Base-by-base conservation (phyloP, 2,888 invertebrate species). In the Pyrgus malvae region DNA sequence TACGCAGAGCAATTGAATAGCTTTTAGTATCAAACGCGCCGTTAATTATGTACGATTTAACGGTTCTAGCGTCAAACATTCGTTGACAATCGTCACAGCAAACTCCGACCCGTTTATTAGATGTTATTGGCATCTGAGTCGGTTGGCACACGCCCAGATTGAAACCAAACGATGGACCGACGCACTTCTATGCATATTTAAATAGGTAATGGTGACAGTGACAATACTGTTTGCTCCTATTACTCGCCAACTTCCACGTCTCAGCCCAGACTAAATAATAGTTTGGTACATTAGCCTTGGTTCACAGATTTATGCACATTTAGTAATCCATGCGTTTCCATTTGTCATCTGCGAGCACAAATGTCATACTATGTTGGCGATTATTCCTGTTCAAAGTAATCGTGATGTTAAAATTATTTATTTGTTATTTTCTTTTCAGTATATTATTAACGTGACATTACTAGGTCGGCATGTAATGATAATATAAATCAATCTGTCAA, bases 71-170 rank as follows among this genome's bases (percentile, higher is more conserved):
- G 19, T 25, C 31, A 46, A 59, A 40, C 41, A 7, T 37, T 29
- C 40, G 49, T 55, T 46, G 57, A 55, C 50, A 58, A 45, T 50
- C 57, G 48, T 62, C 29, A 41, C 48, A 25, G 42, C 49, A 54
- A 57, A 56, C 27, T 56, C 62, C 72, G 74, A 75, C 68, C 69
- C 63, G 56, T 66, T 64, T 69, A 72, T 50, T 70, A 69, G 60
- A 58, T 64, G 67, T 66, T 66, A 71, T 74, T 76, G 71, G 74
- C 71, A 66, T 64, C 60, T 58, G 61, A 64, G 58, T 64, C 68
- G 70, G 63, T 67, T 83, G 82, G 83, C 82, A 69, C 40, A 1
- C 42, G 21, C 62, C 83, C 83, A 82, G 71, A 72, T 69, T 66
- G 64, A 65, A 73, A 72, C 70, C 76, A 78, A 72, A 70, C 69